Evolutionary conservation across 2,797 vertebrate species (phyloP), one percentile per base, ranked within the genome.

Genomic region (Brachyrhaphis roseni): DNA sequence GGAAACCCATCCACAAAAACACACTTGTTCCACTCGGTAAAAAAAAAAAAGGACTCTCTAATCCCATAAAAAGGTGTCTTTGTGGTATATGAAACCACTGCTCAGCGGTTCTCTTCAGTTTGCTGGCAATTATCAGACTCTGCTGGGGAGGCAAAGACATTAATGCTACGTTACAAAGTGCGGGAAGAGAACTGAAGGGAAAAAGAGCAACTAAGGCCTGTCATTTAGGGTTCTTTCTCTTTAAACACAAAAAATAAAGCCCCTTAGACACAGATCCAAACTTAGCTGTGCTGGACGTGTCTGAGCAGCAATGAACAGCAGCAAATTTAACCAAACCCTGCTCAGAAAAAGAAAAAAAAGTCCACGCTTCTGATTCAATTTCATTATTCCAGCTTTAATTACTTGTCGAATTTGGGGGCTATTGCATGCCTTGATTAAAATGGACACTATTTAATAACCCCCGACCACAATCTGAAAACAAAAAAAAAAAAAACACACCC

Each of bases 371-470:
- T 82, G 39, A 91, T 92, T 93, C 86, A 92, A 91, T 95, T 92
- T 93, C 83, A 90, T 94, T 91, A 86, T 92, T 94, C 91, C 87
- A 89, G 85, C 92, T 92, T 94, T 95, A 95, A 96, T 95, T 93
- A 93, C 92, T 92, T 81, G 75, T 85, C 89, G 91, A 94, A 95
- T 95, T 94, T 94, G n/a, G 90, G 84, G 88, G 88, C 78, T 88
- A 88, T 90, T 87, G 92, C 90, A 68, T 73, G 86, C 86, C 88
- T 90, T 93, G 93, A 95, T 95, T 95, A 94, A 95, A 95, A 94
- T 85, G 93, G 93, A 94, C 93, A 93, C 90, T 91, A 88, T 94
- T 95, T 95, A 95, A 94, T 96, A 95, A 93, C 93, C 88, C 88
- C 87, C 66, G 1, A 78, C 82, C 86, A 85, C 78, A 76, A 77